Evolutionary conservation across 2,888 invertebrate genomes (phyloP).

Genomic region (Bombylius discolor): DNA sequence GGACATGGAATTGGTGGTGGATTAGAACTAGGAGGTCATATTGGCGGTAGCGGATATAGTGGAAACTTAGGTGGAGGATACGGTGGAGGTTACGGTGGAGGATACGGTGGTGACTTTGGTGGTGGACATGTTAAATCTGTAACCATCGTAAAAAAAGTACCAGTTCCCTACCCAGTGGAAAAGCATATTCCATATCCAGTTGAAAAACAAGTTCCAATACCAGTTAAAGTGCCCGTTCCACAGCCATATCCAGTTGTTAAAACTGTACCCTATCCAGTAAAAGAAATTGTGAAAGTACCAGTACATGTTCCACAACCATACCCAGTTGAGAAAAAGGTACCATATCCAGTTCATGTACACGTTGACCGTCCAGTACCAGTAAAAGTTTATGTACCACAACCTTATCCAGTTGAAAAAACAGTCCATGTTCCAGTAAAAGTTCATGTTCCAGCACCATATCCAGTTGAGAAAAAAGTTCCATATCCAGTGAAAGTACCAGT

Average conservation of each 20-base stretch:
- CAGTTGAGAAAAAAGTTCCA: conserved; percentile 44
- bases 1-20: conserved; percentile 26
- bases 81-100: conserved; percentile 22
- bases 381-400: conserved; percentile 57
- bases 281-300: conserved; percentile 59
- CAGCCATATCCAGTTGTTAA: conserved; percentile 58
- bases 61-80: conserved; percentile 19
- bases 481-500: conserved; percentile 59
- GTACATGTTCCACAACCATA: conserved; percentile 56
- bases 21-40: conserved; percentile 19
- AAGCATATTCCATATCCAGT: conserved; percentile 57
- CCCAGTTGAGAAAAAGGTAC: conserved; percentile 49
- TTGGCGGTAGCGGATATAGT: conserved; percentile 29
- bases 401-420: conserved; percentile 68
- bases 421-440: conserved; percentile 58
- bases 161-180: conserved; percentile 59
- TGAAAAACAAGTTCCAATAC: conserved; percentile 42
- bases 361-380: conserved; percentile 54
- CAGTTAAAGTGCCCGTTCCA: conserved; percentile 51
- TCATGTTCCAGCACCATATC: conserved; percentile 56
- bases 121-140: conserved; percentile 48
- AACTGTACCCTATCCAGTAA: conserved; percentile 55
- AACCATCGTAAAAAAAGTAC: conserved; percentile 57
- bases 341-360: conserved; percentile 46
- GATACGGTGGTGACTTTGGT: conserved; percentile 23